phyloP scores from a whole-genome alignment of 1,140 invertebrate genomes.

The Ips nitidus region DNA sequence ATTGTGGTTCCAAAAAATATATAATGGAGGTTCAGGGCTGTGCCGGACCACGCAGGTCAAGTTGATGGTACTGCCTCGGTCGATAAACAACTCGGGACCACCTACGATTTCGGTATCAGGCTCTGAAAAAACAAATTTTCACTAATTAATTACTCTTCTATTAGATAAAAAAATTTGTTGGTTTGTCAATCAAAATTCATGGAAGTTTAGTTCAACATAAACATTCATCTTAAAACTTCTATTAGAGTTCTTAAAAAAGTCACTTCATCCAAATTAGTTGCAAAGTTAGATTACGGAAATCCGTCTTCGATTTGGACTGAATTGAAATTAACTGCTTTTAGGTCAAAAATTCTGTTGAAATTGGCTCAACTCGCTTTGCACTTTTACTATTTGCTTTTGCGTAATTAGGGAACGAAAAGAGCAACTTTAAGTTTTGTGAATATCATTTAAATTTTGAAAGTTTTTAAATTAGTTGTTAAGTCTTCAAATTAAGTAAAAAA shows the following conservation, averaged over 20 bases:
- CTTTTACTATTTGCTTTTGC: neutral
- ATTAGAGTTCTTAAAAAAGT: neutral
- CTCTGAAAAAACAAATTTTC: constrained; percentile 63
- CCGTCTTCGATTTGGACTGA: neutral
- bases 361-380: neutral
- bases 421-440: neutral
- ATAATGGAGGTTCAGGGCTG: constrained; percentile 87
- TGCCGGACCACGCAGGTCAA: constrained; percentile 87
- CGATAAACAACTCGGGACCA: constrained; percentile 86
- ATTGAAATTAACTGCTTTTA: neutral
- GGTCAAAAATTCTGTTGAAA: neutral
- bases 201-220: too few species aligned
- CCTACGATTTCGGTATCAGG: constrained; percentile 87
- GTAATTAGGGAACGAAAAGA: neutral
- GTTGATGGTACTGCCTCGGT: constrained; percentile 90
- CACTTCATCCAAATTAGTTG: neutral
- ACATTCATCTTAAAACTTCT: too few species aligned
- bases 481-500: neutral
- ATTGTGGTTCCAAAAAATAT: constrained; percentile 93
- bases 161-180: too few species aligned
- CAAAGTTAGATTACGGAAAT: neutral
- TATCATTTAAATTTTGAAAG: neutral
- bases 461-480: neutral
- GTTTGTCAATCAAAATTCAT: too few species aligned
- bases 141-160: neutral